A percentile compares a stretch with the other conserved stretches of the same genome.
These are phyloP conservation scores for Echinops telfairi DNA, from an alignment of 2,113 vertebrate genomes.

Conservation along the genomic window DNA sequence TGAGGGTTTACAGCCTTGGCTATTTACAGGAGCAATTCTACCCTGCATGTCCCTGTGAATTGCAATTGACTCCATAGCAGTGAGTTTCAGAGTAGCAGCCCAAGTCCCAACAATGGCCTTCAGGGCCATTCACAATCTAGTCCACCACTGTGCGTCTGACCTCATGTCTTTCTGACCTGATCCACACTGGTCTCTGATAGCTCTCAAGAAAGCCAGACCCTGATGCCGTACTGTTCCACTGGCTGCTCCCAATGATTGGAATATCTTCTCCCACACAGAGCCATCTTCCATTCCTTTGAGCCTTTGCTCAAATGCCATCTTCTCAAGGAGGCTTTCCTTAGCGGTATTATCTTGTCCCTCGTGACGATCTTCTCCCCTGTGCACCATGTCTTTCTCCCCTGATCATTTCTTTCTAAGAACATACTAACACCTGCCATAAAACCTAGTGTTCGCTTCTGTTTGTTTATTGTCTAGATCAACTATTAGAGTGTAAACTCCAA, in stretches of 20 bases:
- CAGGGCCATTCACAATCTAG: neutral
- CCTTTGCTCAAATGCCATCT: neutral
- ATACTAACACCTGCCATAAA: neutral
- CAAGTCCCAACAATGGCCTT: neutral
- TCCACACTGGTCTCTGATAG: neutral
- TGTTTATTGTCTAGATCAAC: neutral
- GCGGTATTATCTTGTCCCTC: neutral
- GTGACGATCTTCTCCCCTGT: neutral
- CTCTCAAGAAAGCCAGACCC: neutral
- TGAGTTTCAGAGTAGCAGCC: neutral
- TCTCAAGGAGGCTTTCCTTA: neutral
- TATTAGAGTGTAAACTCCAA: neutral
- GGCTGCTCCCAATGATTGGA: too few relatives aligned
- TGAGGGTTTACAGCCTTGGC: too few relatives aligned
- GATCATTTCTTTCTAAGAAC: neutral
- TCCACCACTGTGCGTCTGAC: neutral
- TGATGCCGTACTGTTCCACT: neutral
- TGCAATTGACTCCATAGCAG: too few relatives aligned
- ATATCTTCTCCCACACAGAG: neutral
- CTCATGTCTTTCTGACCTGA: neutral
- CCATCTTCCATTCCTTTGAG: neutral
- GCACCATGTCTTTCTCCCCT: neutral
- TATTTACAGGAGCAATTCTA: too few relatives aligned
- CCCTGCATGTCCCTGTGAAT: too few relatives aligned
- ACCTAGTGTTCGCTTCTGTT: neutral